A percentile compares a stretch with the other conserved stretches of the same genome.
Conservation (phyloP, 2,113 vertebrate species). For the Macaca mulatta region DNA sequence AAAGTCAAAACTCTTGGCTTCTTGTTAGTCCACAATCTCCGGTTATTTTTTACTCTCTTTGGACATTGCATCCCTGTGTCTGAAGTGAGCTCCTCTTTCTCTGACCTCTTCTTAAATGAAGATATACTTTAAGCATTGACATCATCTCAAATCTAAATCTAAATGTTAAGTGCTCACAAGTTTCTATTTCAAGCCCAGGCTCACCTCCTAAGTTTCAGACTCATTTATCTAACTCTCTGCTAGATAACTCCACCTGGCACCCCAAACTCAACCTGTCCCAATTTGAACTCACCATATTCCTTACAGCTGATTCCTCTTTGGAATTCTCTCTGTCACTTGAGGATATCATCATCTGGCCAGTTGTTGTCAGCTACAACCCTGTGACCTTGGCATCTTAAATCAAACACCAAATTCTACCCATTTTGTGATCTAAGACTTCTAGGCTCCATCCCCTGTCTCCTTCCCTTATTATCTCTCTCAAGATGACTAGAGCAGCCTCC, state of each 20-base stretch:
- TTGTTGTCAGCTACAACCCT: not conserved
- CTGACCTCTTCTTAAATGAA: not conserved
- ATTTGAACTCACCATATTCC: not conserved
- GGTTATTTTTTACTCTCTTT: not conserved
- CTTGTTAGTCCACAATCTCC: not conserved
- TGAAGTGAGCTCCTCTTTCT: not conserved
- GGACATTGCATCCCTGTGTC: not conserved
- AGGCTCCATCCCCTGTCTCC: not conserved
- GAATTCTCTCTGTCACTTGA: not conserved
- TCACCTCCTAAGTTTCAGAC: not conserved
- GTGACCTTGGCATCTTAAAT: not conserved
- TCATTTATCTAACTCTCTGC: not conserved
- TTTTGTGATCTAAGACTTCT: not conserved
- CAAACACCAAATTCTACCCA: not conserved
- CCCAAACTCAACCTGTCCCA: not conserved
- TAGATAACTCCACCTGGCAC: not conserved
- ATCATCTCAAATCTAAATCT: not conserved
- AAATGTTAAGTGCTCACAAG: not conserved
- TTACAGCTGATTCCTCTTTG: not conserved
- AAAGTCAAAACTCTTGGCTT: not conserved
- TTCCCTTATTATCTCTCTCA: not conserved
- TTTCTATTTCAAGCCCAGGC: not conserved
- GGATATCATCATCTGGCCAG: not conserved
- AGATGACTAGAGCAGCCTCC: not conserved
- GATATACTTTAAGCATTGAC: not conserved